Base-by-base conservation (phyloP, 92 coral and sea anemone species). In the Parazoanthus swiftii region DNA sequence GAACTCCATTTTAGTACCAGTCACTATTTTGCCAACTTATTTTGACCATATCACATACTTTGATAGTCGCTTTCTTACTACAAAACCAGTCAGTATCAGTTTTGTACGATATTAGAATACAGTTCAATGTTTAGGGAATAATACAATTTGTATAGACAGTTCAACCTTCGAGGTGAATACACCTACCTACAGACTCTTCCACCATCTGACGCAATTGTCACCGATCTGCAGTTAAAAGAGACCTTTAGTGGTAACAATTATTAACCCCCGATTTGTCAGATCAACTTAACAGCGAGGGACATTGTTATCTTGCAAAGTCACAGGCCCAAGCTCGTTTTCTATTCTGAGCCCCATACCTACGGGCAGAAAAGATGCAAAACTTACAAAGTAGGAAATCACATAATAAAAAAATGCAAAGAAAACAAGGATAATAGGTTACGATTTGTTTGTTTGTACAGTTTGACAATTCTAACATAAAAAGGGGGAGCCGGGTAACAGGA, bases 121-220 rank as follows among this genome's bases (percentile, higher is more conserved):
- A 3, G 1, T 14, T 63, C 70, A 63, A 4, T 63, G 25, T 63
- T 63, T 20, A 63, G 0, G 26, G 70, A 63, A 63, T 6, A 23
- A 13, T 54, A 54, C 33, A 1, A 54, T 14, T 54, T 18, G 4
- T 15, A 15, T 54, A 54, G 3, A 54, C 4, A 13, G 16, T 54
- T 54, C 3, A 54, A 54, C 59, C 14, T 4, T 63, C 21, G 26
- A 63, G 70, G 26, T 0, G n/a, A 18, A 29, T 16, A 29, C 16
- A 81, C 94, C 79, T 50, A 97, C 99, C 99, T 97, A 84, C 99
- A 97, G 1, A 97, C 98, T n/a, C 99, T 86, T 50, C 99, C 99
- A 85, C 95, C 99, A 85, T 97, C 99, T 42, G 99, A 91, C 23
- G 99, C 96, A 59, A 97, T 97, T 72, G 95, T 95, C 36, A 97